Evolutionary conservation across 2,797 vertebrate species (phyloP), one percentile per base, ranked within the genome.

Genomic region (Rousettus madagascariensis): DNA sequence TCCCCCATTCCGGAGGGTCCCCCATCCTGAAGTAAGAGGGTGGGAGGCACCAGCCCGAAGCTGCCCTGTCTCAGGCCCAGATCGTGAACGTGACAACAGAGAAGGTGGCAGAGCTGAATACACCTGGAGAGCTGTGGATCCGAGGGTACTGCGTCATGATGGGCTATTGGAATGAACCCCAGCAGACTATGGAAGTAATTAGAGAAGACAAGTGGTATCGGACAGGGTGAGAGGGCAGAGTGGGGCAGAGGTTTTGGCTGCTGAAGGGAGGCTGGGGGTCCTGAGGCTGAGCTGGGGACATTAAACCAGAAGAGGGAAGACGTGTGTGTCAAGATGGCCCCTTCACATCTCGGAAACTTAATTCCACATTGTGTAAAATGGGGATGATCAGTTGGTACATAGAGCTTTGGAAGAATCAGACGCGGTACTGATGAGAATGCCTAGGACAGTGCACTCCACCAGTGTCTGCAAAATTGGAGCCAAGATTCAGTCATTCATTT

Each of bases 61-160:
- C 33, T 72, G 6, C 43, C 69, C 16, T 89, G 65, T 96, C 92
- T 74, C 95, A 99, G 99, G 99, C 99, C 91, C 99, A 99, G 98
- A 97, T 99, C 4, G 98, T 99, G 96, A 95, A 99, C 97, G 96
- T 97, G 5, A 19, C 91, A 15, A 99, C 98, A 0, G 98, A 98
- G 3, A 41, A 96, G 1, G 0, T 98, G 0, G 38, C 98, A 2
- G 99, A 99, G 46, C 97, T 99, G 92, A 99, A 99, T 69, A 28
- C 19, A 22, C 86, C 98, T 0, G 99, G 99, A 1, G 99, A 99
- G 97, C 96, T 99, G 53, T 97, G 98, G 98, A 98, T 99, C 97
- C 98, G 99, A 2, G 99, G 99, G 5, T 99, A 99, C 98, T 99
- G 99, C 0, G 99, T 99, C 96, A 99, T 99, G 99, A 65, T 99